Conservation (phyloP, 1,140 invertebrate species). For the Camponotus pennsylvanicus region DNA sequence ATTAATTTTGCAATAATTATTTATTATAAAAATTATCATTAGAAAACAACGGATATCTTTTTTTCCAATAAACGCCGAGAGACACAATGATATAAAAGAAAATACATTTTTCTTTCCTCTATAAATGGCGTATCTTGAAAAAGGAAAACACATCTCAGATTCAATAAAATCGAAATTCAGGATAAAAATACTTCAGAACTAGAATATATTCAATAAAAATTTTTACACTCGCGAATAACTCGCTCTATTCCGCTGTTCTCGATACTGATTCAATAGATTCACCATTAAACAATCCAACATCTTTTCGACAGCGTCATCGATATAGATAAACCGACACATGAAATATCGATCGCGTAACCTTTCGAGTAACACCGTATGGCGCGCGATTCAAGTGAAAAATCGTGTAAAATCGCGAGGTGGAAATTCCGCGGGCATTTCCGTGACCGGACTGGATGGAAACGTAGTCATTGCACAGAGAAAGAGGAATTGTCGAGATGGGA, state of each 20-base stretch:
- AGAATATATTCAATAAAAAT: not conserved
- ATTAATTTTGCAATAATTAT: not conserved
- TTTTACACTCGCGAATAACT: not conserved
- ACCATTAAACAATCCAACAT: constrained; percentile 35
- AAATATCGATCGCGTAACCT: constrained; percentile 22
- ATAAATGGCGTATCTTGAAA: not conserved
- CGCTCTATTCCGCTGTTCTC: not conserved
- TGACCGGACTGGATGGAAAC: not conserved
- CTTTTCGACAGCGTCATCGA: not conserved
- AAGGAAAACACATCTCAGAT: not conserved
- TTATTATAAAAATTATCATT: not conserved
- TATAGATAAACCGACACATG: not conserved
- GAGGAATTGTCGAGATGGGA: not conserved
- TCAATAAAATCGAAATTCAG: not conserved
- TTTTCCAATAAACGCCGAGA: not conserved
- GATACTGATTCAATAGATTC: not conserved
- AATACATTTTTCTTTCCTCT: not conserved
- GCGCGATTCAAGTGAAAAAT: not conserved
- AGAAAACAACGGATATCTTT: not conserved
- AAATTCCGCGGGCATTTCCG: not conserved
- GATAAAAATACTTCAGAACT: not conserved
- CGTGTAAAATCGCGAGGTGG: not conserved
- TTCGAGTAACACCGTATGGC: not conserved
- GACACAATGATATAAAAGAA: not conserved
- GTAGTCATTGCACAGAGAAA: not conserved